Percentiles rank a stretch among this genome's conserved stretches.
Conservation (phyloP, 1,140 invertebrate genomes). For the Drosophila novamexicana region DNA sequence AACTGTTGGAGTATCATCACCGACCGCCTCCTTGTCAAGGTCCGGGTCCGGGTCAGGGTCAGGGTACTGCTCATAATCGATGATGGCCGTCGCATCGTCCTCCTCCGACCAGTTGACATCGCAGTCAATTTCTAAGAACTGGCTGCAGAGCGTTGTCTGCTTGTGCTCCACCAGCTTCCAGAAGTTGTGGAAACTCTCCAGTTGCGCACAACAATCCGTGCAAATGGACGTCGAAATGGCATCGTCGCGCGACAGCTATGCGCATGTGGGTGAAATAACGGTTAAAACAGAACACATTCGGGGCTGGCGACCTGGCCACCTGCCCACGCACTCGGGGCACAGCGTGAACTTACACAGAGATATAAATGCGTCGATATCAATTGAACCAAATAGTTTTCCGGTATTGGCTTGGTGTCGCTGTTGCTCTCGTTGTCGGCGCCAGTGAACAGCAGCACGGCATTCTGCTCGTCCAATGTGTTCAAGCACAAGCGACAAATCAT, state of each 20-base stretch:
- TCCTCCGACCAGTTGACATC: slow-evolving; percentile 75
- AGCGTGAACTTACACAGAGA: slow-evolving; percentile 66
- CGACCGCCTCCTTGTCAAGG: slow-evolving; percentile 14
- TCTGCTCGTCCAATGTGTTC: slow-evolving; percentile 63
- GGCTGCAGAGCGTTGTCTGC: slow-evolving; percentile 73
- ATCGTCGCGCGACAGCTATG: slow-evolving; percentile 69
- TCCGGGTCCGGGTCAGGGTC: slow-evolving; percentile 37
- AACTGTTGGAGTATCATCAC: neutral
- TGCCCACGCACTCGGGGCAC: neutral
- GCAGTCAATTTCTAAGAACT: slow-evolving; percentile 73
- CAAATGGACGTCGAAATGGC: slow-evolving; percentile 75
- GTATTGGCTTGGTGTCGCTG: slow-evolving; percentile 51
- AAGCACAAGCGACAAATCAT: slow-evolving; percentile 81
- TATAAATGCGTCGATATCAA: slow-evolving; percentile 79
- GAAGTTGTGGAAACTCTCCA: slow-evolving; percentile 75
- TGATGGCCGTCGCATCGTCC: slow-evolving; percentile 30
- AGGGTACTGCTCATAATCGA: slow-evolving; percentile 34
- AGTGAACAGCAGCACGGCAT: slow-evolving; percentile 61
- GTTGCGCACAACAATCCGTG: slow-evolving; percentile 62
- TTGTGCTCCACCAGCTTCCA: slow-evolving; percentile 74
- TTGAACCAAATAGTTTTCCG: slow-evolving; percentile 78
- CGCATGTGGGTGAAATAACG: neutral
- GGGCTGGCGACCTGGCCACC: neutral
- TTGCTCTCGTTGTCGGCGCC: slow-evolving; percentile 31
- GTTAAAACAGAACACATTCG: neutral